phyloP scores from a whole-genome alignment of 2,888 invertebrate species.

The Drosophila antonietae region DNA sequence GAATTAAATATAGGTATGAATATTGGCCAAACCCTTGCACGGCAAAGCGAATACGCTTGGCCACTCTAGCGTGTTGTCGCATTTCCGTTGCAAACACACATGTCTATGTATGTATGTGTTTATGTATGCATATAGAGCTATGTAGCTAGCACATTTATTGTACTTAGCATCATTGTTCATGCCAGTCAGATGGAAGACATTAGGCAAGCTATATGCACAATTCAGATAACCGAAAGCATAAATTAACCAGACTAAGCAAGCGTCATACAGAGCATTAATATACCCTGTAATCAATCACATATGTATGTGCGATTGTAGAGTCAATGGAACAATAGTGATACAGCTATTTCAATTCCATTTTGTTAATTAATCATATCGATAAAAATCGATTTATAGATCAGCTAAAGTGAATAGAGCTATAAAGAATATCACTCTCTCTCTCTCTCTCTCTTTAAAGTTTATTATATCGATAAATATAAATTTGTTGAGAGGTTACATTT shows the following conservation, averaged over 20 bases:
- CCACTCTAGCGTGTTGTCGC: conserved; percentile 69
- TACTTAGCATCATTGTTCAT: conserved; percentile 56
- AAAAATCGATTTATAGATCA: neutral
- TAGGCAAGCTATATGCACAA: conserved; percentile 35
- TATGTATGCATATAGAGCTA: conserved; percentile 6
- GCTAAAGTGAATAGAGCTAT: too few relatives aligned
- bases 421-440: too few relatives aligned
- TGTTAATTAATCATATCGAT: neutral
- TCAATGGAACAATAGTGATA: neutral
- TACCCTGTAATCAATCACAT: conserved; percentile 10
- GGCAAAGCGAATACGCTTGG: conserved; percentile 48
- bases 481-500: neutral
- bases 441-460: too few relatives aligned
- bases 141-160: conserved; percentile 27
- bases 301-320: neutral
- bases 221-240: conserved; percentile 56
- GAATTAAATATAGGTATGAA: conserved; percentile 21
- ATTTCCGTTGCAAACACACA: conserved; percentile 71
- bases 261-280: conserved; percentile 15
- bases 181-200: conserved; percentile 59
- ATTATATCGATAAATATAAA: neutral
- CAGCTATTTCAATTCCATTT: neutral
- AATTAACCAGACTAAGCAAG: conserved; percentile 47
- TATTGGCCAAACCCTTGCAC: conserved; percentile 43
- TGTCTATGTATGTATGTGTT: conserved; percentile 1